Base-by-base conservation (phyloP, 2,888 invertebrate species). In the Trichacis sp. region DNA sequence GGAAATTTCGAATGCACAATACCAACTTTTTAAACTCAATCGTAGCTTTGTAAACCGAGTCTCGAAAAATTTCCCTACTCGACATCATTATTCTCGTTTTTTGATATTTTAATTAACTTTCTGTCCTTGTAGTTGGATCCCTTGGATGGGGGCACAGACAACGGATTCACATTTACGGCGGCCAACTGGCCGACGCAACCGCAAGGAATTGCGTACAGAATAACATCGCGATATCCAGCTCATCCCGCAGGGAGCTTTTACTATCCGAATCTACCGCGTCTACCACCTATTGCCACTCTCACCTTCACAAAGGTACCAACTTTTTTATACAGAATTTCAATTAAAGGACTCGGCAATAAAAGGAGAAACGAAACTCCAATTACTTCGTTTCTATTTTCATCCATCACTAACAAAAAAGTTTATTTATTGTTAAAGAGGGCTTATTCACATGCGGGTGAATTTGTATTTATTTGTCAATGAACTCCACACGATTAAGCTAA, bases 151-250 rank as follows among this genome's bases (percentile, higher is more conserved):
- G 97, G 97, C 51, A 96, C 95, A 42, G 96, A 97, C 87, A 94
- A 95, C 85, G 97, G 97, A 2, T 94, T 96, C 86, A 96, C 96
- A 52, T 97, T 97, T 86, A 96, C 96, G 14, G 94, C 97, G n/a
- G 96, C 96, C 49, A 95, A 96, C 87, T 97, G 97, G 96, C 93
- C 94, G 52, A 95, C 95, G 15, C 92, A 93, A 49, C 96, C 96
- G 1, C 93, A 93, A 83, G 94, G 95, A 71, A 92, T 92, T 71
- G 93, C 96, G 72, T 93, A 93, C 86, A 89, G 92, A 77, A 95
- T 97, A 85, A 96, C 96, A 29, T 92, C 95, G 46, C 90, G 91
- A 71, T 93, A 92, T 84, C 97, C 96, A 8, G 91, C 92, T 60
- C 96, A 97, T 86, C 95, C 95, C 15, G 97, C 97, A 11, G 94